Evolutionary conservation across 2,113 vertebrate species (phyloP), one percentile per base, ranked within the genome.

Genomic region (Leucoraja erinaceus): DNA sequence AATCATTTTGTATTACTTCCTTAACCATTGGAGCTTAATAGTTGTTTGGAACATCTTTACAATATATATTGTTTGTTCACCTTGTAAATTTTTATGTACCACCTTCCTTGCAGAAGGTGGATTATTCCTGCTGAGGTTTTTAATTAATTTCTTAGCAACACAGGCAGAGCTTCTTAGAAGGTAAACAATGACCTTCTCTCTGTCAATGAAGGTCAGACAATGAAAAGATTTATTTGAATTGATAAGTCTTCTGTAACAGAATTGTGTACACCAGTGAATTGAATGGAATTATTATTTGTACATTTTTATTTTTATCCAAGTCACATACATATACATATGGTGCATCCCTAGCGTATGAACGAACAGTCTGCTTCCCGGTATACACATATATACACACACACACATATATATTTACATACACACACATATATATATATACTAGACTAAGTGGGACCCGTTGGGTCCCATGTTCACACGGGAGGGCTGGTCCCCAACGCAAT

Each of bases 61-160:
- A n/a, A 31, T 16, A 4, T 86, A n/a, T 84, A 59, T 20, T 16
- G 56, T n/a, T 63, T 28, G 11, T 61, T 86, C 59, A 59, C 11
- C 61, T 61, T 63, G 25, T 63, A 61, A 86, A 61, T 86, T 5
- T 59, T n/a, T 86, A 63, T 59, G 61, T n/a, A 31, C 10, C 83
- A 61, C 83, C n/a, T 86, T 63, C 10, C 56, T 61, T 86, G 56
- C 81, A 86, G 59, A 86, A 86, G 10, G 28, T 11, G 54, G 78
- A 54, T 81, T 18, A 47, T 61, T n/a, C 83, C 83, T 86, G 83
- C 83, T 86, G 83, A 61, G 83, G 25, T 12, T 86, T 86, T 86
- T 86, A 59, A 86, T 86, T 86, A 86, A 86, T 28, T 72, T 77
- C n/a, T 77, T 61, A 86, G 61, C 83, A 86, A 31, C 83, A 63